Percentiles rank a stretch among this genome's conserved stretches.
Evolutionary conservation across 2,113 vertebrate species (phyloP).

Genomic region (Rafetus swinhoei): DNA sequence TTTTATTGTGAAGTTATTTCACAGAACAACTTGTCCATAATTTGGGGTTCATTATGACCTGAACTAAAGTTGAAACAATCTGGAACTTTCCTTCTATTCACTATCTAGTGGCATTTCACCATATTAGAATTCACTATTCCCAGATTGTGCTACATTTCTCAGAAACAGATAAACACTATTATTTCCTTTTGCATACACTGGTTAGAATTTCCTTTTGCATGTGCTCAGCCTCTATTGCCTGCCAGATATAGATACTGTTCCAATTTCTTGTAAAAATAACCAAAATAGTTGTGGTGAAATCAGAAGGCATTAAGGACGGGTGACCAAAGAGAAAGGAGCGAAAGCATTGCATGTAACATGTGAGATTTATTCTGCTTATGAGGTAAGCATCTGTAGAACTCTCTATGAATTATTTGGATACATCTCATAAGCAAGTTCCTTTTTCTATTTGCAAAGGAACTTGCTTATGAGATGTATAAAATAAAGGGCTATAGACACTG

Average conservation of each 20-base stretch:
- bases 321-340: not conserved
- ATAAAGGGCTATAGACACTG: slow-evolving; percentile 48
- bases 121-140: not conserved
- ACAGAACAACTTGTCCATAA: not conserved
- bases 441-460: slow-evolving; percentile 46
- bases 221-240: not conserved
- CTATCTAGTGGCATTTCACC: not conserved
- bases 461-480: slow-evolving; percentile 34
- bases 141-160: not conserved
- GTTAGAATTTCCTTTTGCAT: not conserved
- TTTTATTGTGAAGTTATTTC: not conserved
- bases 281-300: slow-evolving; percentile 26
- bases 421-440: slow-evolving; percentile 44
- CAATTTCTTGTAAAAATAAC: slow-evolving; percentile 24
- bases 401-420: slow-evolving; percentile 69
- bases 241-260: not conserved
- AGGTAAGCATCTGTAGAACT: slow-evolving; percentile 49
- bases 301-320: not conserved
- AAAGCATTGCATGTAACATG: not conserved
- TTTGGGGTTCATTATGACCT: not conserved
- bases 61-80: not conserved
- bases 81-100: not conserved
- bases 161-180: not conserved
- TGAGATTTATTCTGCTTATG: slow-evolving; percentile 64
- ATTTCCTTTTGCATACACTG: not conserved